A percentile compares a stretch with the other conserved stretches of the same genome.
phyloP scores from a whole-genome alignment of 1,140 invertebrate species.

The Drosophila subpulchrella region DNA sequence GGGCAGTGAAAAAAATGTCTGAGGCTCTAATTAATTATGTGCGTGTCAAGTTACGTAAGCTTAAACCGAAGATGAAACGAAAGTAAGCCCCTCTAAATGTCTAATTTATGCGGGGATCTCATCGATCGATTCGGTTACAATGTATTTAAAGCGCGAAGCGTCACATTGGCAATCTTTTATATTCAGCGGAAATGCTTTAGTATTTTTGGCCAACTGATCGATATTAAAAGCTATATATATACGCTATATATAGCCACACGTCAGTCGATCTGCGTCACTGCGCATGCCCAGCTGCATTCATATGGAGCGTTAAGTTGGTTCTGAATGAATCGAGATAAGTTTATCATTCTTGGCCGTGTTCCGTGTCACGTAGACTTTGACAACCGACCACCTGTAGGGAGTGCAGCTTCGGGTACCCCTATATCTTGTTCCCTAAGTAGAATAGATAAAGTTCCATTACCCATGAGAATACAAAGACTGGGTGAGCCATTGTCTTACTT shows the following conservation, averaged over 20 bases:
- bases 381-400: slow-evolving; percentile 3
- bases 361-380: slow-evolving; percentile 54
- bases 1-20: slow-evolving; percentile 36
- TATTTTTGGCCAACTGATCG: slow-evolving; percentile 60
- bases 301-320: slow-evolving; percentile 18
- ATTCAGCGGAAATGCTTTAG: slow-evolving; percentile 27
- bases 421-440: slow-evolving; percentile 13
- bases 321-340: slow-evolving; percentile 10
- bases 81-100: slow-evolving; percentile 36
- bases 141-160: slow-evolving; percentile 26
- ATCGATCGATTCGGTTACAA: slow-evolving; percentile 26
- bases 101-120: slow-evolving; percentile 36
- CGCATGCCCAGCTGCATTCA: slow-evolving; percentile 47
- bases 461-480: slow-evolving; percentile 14
- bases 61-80: slow-evolving; percentile 16
- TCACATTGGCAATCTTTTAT: slow-evolving; percentile 1
- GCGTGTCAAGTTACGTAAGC: slow-evolving; percentile 53
- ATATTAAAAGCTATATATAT: slow-evolving; percentile 35
- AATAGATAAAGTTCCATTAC: slow-evolving; percentile 35
- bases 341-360: slow-evolving; percentile 34
- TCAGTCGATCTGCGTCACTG: slow-evolving; percentile 41
- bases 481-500: slow-evolving; percentile 49
- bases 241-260: slow-evolving; percentile 31
- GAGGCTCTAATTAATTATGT: slow-evolving; percentile 53
- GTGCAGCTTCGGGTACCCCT: slow-evolving; percentile 8